Base-by-base conservation (phyloP, 2,797 vertebrate species). In the Emys orbicularis region DNA sequence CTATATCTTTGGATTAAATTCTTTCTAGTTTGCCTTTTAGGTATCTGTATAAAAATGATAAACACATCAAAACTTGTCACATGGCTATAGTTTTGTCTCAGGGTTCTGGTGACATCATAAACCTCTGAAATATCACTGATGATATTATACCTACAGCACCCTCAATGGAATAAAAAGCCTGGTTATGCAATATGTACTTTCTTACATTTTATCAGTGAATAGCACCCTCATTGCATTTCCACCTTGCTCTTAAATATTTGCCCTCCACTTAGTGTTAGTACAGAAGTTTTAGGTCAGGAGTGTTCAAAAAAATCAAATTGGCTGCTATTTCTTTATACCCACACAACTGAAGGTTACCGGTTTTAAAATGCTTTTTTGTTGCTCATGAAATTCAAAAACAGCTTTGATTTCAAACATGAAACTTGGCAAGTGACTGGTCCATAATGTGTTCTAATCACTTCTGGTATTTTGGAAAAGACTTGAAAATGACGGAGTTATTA, bases 371-470 rank as follows among this genome's bases (percentile, higher is more conserved):
- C 91, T 96, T 97, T 98, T 98, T 94, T 97, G 92, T 96, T 98
- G 95, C 97, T 98, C 97, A 82, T 95, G 96, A 97, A 98, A 97
- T 97, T 98, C 87, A 97, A 93, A 98, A 98, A 97, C 97, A 98
- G 97, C 97, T 98, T 98, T 98, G 96, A 96, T 98, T 98, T 98
- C 97, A 98, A 98, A 97, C 98, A 97, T 93, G 95, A 97, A 98
- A 95, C 97, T 98, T 98, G 97, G 98, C 97, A 98, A 98, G 92
- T 95, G 95, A 83, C 82, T 94, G 88, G 83, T 96, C 95, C 95
- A 98, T 97, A 97, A 98, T 98, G 96, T 98, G 96, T 98, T 98
- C 96, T 98, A 98, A 97, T 98, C 97, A 97, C 88, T 95, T 97
- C 97, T 98, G 97, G 93, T 98, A 96, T 98, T 98, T 98, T 98